Evolutionary conservation across 2,797 vertebrate genomes (phyloP).

Genomic region (Poeciliopsis turneri): DNA sequence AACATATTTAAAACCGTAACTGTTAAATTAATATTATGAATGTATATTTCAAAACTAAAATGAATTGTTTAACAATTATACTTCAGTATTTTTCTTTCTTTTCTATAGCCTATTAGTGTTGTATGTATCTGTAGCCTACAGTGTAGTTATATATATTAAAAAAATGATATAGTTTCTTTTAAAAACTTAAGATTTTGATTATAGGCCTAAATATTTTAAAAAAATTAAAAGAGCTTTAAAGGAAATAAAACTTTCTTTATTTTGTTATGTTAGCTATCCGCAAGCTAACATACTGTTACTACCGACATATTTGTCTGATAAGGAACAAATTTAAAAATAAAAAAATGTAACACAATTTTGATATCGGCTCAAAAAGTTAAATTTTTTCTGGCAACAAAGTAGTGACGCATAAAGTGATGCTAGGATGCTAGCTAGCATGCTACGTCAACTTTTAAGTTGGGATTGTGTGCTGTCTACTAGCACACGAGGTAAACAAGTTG

Average conservation of each 20-base stretch:
- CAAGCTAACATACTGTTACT: not conserved
- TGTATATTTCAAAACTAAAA: slow-evolving; percentile 48
- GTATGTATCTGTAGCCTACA: not conserved
- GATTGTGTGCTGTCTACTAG: not conserved
- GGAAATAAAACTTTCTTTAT: too few species aligned
- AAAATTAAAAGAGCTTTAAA: too few species aligned
- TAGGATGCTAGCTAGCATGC: too few species aligned
- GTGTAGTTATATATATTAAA: not conserved
- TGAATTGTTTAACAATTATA: slow-evolving; percentile 6
- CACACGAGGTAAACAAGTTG: not conserved
- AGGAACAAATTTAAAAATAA: not conserved
- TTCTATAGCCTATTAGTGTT: not conserved
- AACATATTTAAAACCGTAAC: slow-evolving; percentile 49
- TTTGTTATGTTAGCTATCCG: not conserved
- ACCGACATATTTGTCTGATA: not conserved
- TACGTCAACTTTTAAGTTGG: not conserved
- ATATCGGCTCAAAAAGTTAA: too few species aligned
- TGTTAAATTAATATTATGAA: slow-evolving; percentile 43
- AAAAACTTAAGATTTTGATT: too few species aligned
- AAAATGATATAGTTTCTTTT: too few species aligned
- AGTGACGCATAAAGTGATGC: too few species aligned
- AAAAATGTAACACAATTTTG: too few species aligned
- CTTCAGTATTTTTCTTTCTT: not conserved
- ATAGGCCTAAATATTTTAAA: too few species aligned
- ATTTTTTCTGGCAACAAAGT: too few species aligned